phyloP scores from a whole-genome alignment of 1,140 invertebrate species.

The Anastrepha obliqua region DNA sequence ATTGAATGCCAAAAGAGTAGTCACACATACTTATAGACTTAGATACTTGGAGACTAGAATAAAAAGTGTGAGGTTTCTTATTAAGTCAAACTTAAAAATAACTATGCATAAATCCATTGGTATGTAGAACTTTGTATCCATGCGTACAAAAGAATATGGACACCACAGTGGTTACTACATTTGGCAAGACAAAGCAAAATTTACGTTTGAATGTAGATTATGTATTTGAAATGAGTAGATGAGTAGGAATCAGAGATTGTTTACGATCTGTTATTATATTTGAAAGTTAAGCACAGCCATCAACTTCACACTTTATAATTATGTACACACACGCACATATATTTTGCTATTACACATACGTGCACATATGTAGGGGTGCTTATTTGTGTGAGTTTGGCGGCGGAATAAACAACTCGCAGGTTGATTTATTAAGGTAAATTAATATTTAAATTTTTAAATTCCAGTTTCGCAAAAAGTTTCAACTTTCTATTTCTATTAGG shows the following conservation, averaged over 20 bases:
- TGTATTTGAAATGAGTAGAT: conserved; percentile 9
- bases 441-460: conserved; percentile 30
- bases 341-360: background rate
- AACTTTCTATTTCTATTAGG: conserved; percentile 49
- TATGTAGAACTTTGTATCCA: background rate
- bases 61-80: background rate
- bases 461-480: conserved; percentile 27
- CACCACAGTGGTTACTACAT: conserved; percentile 21
- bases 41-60: background rate
- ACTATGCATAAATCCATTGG: conserved; percentile 3
- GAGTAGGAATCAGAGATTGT: conserved; percentile 12
- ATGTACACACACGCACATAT: background rate
- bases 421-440: conserved; percentile 37
- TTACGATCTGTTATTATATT: conserved; percentile 1
- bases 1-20: background rate
- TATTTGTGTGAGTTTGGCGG: background rate
- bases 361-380: background rate
- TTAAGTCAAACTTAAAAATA: conserved; percentile 47
- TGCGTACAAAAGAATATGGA: background rate
- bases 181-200: background rate
- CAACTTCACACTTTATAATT: background rate
- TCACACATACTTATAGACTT: background rate
- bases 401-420: background rate
- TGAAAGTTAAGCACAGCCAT: background rate
- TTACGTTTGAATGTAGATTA: conserved; percentile 22